Evolutionary conservation across 2,888 invertebrate species (phyloP).

Genomic region (Papilio elwesi): DNA sequence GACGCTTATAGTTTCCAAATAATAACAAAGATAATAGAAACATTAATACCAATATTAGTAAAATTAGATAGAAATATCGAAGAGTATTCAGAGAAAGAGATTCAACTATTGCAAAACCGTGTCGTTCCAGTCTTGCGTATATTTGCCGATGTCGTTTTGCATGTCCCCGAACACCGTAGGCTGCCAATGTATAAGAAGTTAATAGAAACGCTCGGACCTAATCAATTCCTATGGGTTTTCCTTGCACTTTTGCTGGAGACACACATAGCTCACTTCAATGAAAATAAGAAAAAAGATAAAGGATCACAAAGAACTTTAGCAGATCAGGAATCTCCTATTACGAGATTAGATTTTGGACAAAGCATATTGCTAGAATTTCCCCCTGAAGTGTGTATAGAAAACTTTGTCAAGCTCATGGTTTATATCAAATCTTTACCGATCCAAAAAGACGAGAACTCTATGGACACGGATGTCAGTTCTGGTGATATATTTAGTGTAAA

Average conservation of each 20-base stretch:
- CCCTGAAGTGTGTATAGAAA: slow-evolving; percentile 85
- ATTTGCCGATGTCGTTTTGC: slow-evolving; percentile 94
- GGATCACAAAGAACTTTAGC: slow-evolving; percentile 61
- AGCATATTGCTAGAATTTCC: slow-evolving; percentile 87
- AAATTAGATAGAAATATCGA: slow-evolving; percentile 72
- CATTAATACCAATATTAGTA: slow-evolving; percentile 93
- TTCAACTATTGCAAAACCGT: slow-evolving; percentile 72
- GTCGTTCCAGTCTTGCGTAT: slow-evolving; percentile 90
- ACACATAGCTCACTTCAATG: slow-evolving; percentile 85
- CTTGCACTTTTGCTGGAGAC: slow-evolving; percentile 88
- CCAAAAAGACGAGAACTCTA: slow-evolving; percentile 82
- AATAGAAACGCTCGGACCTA: slow-evolving; percentile 87
- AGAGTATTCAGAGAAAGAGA: slow-evolving; percentile 65
- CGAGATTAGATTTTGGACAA: slow-evolving; percentile 87
- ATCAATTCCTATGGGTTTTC: slow-evolving; percentile 88
- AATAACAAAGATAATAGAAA: slow-evolving; percentile 94
- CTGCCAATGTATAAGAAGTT: slow-evolving; percentile 91
- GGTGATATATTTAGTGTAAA: slow-evolving; percentile 86
- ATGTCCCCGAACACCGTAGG: slow-evolving; percentile 96
- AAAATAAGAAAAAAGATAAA: slow-evolving; percentile 72
- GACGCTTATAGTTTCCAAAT: slow-evolving; percentile 98
- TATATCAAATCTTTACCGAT: slow-evolving; percentile 88
- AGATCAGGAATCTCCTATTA: slow-evolving; percentile 77
- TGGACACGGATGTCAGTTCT: slow-evolving; percentile 70
- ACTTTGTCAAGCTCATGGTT: slow-evolving; percentile 86